These are phyloP conservation scores for Tridacna crocea DNA, from an alignment of 2,888 invertebrate genomes.

Conservation along the genomic window DNA sequence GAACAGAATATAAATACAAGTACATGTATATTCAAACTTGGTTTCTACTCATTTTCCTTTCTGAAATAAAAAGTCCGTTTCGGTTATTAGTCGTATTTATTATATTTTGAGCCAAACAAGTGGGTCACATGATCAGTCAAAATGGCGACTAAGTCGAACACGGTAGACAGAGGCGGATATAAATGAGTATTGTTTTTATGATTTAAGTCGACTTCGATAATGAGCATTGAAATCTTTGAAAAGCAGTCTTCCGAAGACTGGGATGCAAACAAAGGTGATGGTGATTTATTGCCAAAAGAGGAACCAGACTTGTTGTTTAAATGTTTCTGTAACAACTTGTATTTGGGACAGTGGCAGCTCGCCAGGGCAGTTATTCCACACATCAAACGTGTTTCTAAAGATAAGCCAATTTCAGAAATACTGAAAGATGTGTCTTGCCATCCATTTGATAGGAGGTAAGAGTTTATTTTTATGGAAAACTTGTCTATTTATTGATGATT, in stretches of 20 bases:
- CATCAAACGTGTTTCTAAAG: conserved; percentile 46
- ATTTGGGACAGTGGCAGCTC: conserved; percentile 82
- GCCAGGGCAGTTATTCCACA: conserved; percentile 72
- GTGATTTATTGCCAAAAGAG: not conserved
- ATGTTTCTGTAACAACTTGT: conserved; percentile 80
- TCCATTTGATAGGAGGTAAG: conserved; percentile 77
- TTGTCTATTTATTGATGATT: too few relatives aligned
- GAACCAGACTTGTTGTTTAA: conserved; percentile 26
- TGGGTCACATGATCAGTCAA: conserved; percentile 70
- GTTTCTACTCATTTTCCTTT: too few relatives aligned
- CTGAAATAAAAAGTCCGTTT: too few relatives aligned
- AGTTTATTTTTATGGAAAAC: not conserved
- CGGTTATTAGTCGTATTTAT: too few relatives aligned
- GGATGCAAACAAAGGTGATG: not conserved
- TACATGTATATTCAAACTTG: too few relatives aligned
- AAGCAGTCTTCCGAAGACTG: not conserved
- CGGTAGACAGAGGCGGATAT: not conserved
- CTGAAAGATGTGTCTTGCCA: conserved; percentile 71
- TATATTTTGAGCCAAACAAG: not conserved
- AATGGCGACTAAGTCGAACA: conserved; percentile 60
- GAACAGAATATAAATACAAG: too few relatives aligned
- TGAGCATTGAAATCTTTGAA: not conserved
- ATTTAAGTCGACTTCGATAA: not conserved
- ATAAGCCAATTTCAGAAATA: conserved; percentile 67
- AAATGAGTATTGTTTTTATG: not conserved